Base-by-base conservation (phyloP, 2,113 vertebrate species). In the Oreotragus oreotragus region DNA sequence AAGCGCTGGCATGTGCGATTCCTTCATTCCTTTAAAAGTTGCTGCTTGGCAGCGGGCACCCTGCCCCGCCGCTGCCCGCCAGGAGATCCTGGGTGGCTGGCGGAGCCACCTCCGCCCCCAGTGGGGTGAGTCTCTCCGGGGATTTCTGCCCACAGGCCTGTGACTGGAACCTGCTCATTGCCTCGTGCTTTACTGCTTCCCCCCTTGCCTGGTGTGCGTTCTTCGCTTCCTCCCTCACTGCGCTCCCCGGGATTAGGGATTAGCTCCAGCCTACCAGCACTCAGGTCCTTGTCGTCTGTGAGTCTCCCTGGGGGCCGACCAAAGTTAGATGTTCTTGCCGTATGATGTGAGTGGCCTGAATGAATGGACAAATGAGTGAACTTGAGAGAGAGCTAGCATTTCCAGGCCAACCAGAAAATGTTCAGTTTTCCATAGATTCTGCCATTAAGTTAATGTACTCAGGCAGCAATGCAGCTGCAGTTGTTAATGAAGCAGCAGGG, bases 101-200 rank as follows among this genome's bases (percentile, higher is more conserved):
- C 6, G 0, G 12, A 7, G 2, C 14, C n/a, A 64, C 33, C 7
- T 2, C 3, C 15, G 0, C 13, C 23, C n/a, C 7, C 0, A 11
- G 33, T 2, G 5, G 30, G 21, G 13, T 55, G 57, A 30, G 4
- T 57, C 28, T 43, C 27, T 36, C 33, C 1, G 7, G 21, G 49
- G 30, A 51, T 5, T 5, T 53, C 39, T 17, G 39, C 2, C 14
- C 5, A 8, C 5, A 5, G 30, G 49, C 60, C 6, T 2, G 0
- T 7, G 64, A 17, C 36, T 47, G 23, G 13, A 11, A 7, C 9
- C 39, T 19, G 30, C 5, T 30, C 25, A 11, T 49, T 27, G 23
- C 1, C 14, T 84, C 2, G 0, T 0, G 11, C 12, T 53, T 57
- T 7, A 0, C 9, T 45, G 11, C 55, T 43, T 49, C 33, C 21